Conservation (phyloP, 2,888 invertebrate genomes). For the Trissolcus brochymenae region DNA sequence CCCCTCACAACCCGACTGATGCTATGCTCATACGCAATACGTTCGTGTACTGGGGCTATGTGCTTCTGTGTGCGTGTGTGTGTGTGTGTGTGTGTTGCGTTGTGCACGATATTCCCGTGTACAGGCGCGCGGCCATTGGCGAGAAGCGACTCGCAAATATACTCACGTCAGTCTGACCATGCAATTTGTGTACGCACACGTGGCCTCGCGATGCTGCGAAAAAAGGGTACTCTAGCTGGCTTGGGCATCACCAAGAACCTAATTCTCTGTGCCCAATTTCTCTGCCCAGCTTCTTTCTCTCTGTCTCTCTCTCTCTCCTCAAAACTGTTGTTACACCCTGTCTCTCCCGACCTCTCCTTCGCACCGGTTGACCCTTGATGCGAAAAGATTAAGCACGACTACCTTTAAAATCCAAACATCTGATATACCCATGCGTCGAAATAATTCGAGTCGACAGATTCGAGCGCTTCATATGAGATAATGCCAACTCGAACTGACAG, state of each 20-base stretch:
- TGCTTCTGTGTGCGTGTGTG: conserved; percentile 10
- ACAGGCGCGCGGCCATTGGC: conserved; percentile 50
- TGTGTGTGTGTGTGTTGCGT: conserved; percentile 22
- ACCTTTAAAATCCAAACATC: conserved; percentile 52
- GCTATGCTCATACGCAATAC: conserved; percentile 53
- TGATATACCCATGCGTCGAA: conserved; percentile 47
- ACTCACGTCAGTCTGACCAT: conserved; percentile 50
- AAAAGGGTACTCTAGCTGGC: conserved; percentile 30
- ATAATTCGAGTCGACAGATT: conserved; percentile 56
- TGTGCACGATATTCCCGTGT: conserved; percentile 32
- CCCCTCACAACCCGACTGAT: conserved; percentile 67
- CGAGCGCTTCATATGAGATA: conserved; percentile 51
- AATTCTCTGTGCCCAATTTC: conserved; percentile 36
- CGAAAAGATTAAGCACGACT: conserved; percentile 56
- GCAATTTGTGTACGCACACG: conserved; percentile 55
- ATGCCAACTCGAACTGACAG: conserved; percentile 39
- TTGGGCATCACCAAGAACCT: conserved; percentile 32
- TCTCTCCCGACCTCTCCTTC: conserved; percentile 3
- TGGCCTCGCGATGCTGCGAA: conserved; percentile 49
- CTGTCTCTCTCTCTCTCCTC: background rate
- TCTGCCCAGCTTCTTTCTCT: conserved; percentile 30
- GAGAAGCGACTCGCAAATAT: conserved; percentile 39
- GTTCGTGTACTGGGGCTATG: conserved; percentile 4
- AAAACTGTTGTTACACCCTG: too few species aligned
- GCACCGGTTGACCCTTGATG: conserved; percentile 44